Conservation (phyloP, 1,140 invertebrate genomes). For the Achroia grisella region DNA sequence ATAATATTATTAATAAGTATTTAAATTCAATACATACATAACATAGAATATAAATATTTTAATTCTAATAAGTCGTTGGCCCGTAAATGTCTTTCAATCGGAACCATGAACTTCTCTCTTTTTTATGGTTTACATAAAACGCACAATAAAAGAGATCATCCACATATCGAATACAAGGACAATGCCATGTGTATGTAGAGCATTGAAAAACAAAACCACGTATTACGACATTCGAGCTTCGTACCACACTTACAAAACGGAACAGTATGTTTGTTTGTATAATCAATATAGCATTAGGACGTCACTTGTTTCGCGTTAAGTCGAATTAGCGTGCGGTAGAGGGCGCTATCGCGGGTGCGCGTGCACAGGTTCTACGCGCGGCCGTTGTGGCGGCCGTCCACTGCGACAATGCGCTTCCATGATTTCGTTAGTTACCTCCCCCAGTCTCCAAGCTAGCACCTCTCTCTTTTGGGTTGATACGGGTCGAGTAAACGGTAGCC, state of each 20-base stretch:
- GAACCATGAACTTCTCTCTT: no score
- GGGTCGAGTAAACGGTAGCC: conserved; percentile 22
- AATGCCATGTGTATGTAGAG: no score
- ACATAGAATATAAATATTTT: no score
- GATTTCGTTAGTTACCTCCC: conserved; percentile 43
- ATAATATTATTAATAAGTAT: no score
- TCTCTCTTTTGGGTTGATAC: conserved; percentile 62
- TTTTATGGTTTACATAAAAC: no score
- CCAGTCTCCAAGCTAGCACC: conserved; percentile 48
- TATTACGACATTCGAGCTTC: conserved; percentile 1
- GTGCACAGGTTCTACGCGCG: conserved; percentile 38
- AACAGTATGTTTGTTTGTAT: background rate
- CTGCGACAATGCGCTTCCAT: conserved; percentile 60
- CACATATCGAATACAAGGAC: no score
- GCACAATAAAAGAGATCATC: no score
- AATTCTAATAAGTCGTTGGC: no score
- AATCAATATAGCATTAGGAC: conserved; percentile 12
- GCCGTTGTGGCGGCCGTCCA: conserved; percentile 52
- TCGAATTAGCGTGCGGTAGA: conserved; percentile 4
- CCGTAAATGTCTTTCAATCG: no score
- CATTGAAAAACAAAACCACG: background rate
- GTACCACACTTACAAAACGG: no score
- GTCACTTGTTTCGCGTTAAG: conserved; percentile 20
- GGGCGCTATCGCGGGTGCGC: conserved; percentile 8
- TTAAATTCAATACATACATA: no score